Conservation (phyloP, 2,113 vertebrate genomes). For the Recurvirostra avosetta region DNA sequence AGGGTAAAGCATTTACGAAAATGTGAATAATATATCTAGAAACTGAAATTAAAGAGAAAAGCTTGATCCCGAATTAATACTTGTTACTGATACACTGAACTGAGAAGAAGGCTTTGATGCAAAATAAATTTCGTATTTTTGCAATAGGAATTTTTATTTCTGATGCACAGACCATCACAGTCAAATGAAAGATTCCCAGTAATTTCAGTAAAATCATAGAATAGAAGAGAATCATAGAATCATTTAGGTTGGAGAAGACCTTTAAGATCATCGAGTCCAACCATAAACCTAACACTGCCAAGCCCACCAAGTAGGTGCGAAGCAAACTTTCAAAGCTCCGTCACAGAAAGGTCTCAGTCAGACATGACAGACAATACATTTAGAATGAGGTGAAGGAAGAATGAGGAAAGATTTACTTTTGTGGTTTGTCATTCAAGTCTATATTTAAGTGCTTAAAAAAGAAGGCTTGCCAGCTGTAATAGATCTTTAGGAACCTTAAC, state of each 20-base stretch:
- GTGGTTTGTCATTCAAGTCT: conserved; percentile 29
- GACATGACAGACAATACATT: neutral
- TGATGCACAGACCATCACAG: fast-evolving
- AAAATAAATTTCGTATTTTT: neutral
- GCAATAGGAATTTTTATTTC: neutral
- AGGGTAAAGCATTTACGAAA: neutral
- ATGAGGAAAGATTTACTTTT: conserved; percentile 10
- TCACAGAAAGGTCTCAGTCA: neutral
- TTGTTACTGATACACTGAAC: neutral
- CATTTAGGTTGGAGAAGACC: neutral
- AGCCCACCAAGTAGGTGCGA: neutral
- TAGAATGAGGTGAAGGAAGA: conserved; percentile 35
- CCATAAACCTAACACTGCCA: neutral
- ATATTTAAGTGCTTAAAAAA: conserved; percentile 26
- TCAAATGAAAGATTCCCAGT: neutral
- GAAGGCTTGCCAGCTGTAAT: neutral
- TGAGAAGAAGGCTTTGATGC: neutral
- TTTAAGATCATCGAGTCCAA: neutral
- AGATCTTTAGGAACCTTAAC: neutral
- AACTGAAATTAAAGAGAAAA: neutral
- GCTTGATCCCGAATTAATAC: neutral
- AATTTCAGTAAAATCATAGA: neutral
- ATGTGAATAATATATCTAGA: neutral
- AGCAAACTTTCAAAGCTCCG: neutral
- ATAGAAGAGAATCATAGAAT: neutral